Evolutionary conservation across 2,113 vertebrate species (phyloP).

Genomic region (Neolamprologus fasciatus): DNA sequence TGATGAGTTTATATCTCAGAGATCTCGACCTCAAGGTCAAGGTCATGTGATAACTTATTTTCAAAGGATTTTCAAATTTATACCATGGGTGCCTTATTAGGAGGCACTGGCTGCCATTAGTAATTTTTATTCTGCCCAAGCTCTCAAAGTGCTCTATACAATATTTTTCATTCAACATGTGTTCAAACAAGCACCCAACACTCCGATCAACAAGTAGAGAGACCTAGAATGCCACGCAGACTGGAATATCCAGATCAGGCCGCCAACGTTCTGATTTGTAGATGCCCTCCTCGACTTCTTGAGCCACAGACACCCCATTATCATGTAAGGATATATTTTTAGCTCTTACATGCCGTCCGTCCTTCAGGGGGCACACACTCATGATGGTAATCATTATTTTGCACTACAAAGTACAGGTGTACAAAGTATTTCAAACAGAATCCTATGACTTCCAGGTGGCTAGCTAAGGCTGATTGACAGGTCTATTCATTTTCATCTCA

Average conservation of each 20-base stretch:
- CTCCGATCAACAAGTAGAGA: not conserved
- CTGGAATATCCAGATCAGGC: not conserved
- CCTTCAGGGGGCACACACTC: not conserved
- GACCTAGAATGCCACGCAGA: not conserved
- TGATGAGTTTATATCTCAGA: not conserved
- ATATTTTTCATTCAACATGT: not conserved
- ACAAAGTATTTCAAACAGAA: not conserved
- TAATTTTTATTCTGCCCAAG: not conserved
- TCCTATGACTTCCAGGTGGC: slow-evolving; percentile 23
- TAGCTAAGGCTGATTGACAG: slow-evolving; percentile 50
- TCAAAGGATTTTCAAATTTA: not conserved
- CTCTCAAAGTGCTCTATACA: not conserved
- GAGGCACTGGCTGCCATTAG: not conserved
- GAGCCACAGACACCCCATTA: not conserved
- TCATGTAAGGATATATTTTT: not conserved
- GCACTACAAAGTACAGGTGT: not conserved
- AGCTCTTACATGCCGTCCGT: not conserved
- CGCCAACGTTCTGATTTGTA: not conserved
- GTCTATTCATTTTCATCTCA: slow-evolving; percentile 31
- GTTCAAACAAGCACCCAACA: not conserved
- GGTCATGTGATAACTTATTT: not conserved
- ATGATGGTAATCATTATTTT: not conserved
- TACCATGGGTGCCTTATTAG: not conserved
- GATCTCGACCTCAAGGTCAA: not conserved
- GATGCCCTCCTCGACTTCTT: not conserved